Conservation (phyloP, 2,113 vertebrate genomes). For the Hydrochoerus hydrochaeris region DNA sequence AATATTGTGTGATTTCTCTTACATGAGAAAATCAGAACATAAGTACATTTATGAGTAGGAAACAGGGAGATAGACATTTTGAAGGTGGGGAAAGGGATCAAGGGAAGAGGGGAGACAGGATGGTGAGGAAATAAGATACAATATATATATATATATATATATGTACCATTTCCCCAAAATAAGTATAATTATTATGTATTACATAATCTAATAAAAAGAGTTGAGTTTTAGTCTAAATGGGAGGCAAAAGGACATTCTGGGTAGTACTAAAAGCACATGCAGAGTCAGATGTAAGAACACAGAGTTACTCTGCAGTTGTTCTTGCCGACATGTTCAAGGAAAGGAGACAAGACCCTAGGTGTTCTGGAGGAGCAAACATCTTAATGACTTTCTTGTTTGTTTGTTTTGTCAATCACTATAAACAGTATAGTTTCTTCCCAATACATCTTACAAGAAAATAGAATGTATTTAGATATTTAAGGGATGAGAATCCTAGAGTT, state of each 20-base stretch:
- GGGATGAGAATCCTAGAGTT: background rate
- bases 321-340: background rate
- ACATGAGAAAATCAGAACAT: background rate
- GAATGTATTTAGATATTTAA: no score
- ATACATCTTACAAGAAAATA: background rate
- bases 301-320: background rate
- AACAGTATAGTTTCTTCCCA: background rate
- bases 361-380: background rate
- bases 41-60: background rate
- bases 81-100: background rate
- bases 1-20: background rate
- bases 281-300: background rate
- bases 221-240: background rate
- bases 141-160: background rate
- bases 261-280: background rate
- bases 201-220: background rate
- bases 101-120: background rate
- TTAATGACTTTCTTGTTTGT: background rate
- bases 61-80: background rate
- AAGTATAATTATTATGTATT: background rate
- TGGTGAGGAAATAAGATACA: background rate
- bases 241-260: background rate
- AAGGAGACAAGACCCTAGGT: background rate
- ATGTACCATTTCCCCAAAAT: background rate
- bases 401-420: background rate